Evolutionary conservation across 2,888 invertebrate species (phyloP).

Genomic region (Aphodius sticticus): DNA sequence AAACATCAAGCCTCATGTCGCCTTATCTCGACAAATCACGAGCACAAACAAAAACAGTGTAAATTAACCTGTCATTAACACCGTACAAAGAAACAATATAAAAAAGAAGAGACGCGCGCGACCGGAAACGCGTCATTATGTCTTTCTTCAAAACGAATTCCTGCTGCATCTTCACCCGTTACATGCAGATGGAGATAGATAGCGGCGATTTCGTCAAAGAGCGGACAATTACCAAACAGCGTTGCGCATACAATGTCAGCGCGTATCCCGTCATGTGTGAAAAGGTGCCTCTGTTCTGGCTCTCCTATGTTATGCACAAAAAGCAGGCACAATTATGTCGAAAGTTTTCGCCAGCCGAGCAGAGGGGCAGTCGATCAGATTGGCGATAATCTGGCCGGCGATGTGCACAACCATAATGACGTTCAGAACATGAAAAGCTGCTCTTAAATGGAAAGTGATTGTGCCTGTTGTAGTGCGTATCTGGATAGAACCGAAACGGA

Average conservation of each 20-base stretch:
- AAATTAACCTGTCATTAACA: neutral
- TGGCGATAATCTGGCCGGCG: neutral
- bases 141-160: neutral
- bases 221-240: slow-evolving; percentile 16
- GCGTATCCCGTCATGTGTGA: neutral
- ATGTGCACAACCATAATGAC: neutral
- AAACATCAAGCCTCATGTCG: too few relatives aligned
- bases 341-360: neutral
- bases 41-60: neutral
- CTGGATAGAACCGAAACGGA: neutral
- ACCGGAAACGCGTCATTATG: neutral
- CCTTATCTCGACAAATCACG: too few relatives aligned
- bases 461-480: neutral
- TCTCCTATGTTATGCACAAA: neutral
- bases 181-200: neutral
- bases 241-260: slow-evolving; percentile 24
- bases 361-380: neutral
- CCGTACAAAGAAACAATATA: neutral
- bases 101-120: neutral
- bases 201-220: slow-evolving; percentile 16
- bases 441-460: neutral
- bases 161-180: neutral
- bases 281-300: neutral
- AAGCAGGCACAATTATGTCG: neutral
- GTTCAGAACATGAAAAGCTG: neutral